Conservation (phyloP, 2,113 vertebrate genomes). For the Patagioenas fasciata region DNA sequence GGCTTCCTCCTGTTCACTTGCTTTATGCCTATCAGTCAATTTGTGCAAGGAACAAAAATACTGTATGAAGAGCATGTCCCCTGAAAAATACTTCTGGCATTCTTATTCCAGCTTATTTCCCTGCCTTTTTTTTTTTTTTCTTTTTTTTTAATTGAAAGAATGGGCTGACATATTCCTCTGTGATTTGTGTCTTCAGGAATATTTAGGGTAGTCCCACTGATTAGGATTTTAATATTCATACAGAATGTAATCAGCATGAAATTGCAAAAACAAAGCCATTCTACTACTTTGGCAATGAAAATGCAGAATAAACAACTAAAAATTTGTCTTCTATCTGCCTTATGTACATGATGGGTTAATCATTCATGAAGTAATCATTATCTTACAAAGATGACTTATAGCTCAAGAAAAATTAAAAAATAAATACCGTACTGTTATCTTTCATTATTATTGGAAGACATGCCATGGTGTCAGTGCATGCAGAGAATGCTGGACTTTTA, state of each 20-base stretch:
- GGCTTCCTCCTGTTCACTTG: neutral
- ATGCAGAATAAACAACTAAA: neutral
- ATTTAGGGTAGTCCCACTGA: neutral
- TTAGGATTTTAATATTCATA: constrained; percentile 32
- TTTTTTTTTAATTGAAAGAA: neutral
- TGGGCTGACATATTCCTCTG: neutral
- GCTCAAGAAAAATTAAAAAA: constrained; percentile 8
- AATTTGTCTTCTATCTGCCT: neutral
- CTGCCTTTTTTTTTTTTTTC: too few relatives aligned
- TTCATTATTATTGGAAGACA: neutral
- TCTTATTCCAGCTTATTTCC: neutral
- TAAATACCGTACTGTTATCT: neutral
- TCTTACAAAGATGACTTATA: neutral
- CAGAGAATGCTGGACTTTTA: neutral
- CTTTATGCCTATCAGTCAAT: neutral
- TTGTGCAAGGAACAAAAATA: neutral
- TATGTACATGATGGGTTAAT: constrained; percentile 9
- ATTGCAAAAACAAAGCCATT: neutral
- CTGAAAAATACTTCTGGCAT: neutral
- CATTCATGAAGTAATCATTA: neutral
- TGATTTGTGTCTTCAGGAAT: neutral
- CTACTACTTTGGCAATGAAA: neutral
- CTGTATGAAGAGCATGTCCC: neutral
- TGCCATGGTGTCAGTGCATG: neutral
- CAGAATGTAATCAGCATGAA: constrained; percentile 13